Percentiles rank a stretch among this genome's conserved stretches.
Conservation (phyloP, 2,113 vertebrate genomes). For the Chlorodrepanis virens region DNA sequence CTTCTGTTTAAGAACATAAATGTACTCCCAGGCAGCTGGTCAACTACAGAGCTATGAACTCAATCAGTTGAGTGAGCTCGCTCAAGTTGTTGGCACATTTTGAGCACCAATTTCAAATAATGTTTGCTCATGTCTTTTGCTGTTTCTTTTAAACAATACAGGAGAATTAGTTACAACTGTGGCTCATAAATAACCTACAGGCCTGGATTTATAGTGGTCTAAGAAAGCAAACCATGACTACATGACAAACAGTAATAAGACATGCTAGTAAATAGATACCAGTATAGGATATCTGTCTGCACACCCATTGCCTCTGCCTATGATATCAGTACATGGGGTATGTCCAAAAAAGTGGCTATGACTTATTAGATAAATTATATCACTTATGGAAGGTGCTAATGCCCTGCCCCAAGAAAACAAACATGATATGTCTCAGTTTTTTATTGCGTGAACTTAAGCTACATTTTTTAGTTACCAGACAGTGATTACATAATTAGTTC, state of each 20-base stretch:
- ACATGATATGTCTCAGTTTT: neutral
- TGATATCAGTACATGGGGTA: rapidly evolving
- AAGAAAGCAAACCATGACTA: neutral
- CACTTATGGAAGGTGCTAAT: neutral
- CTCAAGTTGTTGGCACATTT: neutral
- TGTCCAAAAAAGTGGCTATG: neutral
- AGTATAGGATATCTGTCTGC: neutral
- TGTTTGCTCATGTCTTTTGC: neutral
- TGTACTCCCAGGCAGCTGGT: neutral
- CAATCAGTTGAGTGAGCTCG: neutral
- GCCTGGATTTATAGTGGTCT: neutral
- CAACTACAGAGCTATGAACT: neutral
- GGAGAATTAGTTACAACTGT: neutral
- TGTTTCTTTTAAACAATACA: neutral
- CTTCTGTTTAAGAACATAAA: neutral
- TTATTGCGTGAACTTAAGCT: neutral
- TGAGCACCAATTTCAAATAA: neutral
- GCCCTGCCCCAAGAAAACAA: neutral
- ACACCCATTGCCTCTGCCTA: neutral
- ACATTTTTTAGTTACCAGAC: neutral
- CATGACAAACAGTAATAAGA: neutral
- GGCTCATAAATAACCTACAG: neutral
- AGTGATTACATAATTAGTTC: neutral
- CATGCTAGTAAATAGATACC: neutral
- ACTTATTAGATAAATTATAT: neutral